These are phyloP conservation scores for Gasterosteus aculeatus DNA, from an alignment of 2,113 vertebrate species.

Conservation along the genomic window DNA sequence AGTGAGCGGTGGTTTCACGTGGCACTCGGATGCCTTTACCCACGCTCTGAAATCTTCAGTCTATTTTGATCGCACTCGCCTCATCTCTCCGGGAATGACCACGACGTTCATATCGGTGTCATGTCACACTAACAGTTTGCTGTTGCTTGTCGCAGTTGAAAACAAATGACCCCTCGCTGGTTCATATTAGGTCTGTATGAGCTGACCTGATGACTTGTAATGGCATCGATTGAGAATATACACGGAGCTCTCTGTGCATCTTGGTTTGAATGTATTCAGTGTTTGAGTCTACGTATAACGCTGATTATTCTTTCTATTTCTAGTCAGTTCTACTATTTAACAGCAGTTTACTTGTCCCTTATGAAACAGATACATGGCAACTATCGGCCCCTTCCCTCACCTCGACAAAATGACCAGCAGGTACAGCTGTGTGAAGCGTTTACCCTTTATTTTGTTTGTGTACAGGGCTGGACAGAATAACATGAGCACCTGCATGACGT, in stretches of 20 bases:
- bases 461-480: constrained; percentile 29
- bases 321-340: constrained; percentile 12
- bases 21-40: not conserved
- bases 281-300: not conserved
- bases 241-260: not conserved
- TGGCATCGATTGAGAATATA: not conserved
- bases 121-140: not conserved
- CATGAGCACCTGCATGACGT: not conserved
- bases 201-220: not conserved
- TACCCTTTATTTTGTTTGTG: constrained; percentile 1
- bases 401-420: constrained; percentile 37
- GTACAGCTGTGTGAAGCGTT: constrained; percentile 19
- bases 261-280: not conserved
- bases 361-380: constrained; percentile 37
- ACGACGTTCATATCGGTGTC: constrained; percentile 22
- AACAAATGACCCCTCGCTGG: not conserved
- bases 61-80: constrained; percentile 44
- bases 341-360: not conserved
- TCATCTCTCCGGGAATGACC: constrained; percentile 9
- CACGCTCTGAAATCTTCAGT: not conserved
- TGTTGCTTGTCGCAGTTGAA: not conserved
- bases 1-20: constrained; percentile 16
- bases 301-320: not conserved
- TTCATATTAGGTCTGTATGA: not conserved
- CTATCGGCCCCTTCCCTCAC: constrained; percentile 40